Evolutionary conservation across 2,888 invertebrate species (phyloP).

Genomic region (Liposcelis brunnea): DNA sequence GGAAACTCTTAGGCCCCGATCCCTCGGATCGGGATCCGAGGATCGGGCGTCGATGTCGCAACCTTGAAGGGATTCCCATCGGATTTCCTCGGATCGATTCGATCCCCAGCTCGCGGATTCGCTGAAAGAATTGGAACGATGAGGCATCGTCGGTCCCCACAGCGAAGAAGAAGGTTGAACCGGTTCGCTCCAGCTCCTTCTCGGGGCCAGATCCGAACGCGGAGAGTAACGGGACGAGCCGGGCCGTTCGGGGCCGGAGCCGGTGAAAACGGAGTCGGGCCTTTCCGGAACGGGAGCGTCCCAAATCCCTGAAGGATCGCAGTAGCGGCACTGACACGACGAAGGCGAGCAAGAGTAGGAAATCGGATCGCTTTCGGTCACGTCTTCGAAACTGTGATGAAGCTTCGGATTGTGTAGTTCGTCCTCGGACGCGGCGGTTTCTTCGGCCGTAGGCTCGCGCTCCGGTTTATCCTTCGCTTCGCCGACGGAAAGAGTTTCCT

Average conservation of each 20-base stretch:
- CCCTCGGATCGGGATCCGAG: slow-evolving; percentile 14
- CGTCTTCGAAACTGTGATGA: slow-evolving; percentile 28
- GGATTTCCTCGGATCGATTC: slow-evolving; percentile 22
- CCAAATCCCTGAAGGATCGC: slow-evolving; percentile 60
- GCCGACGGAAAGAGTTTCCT: no score
- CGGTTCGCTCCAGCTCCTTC: slow-evolving; percentile 48
- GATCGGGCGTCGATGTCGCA: not conserved
- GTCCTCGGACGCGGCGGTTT: slow-evolving; percentile 7
- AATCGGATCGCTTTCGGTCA: slow-evolving; percentile 16
- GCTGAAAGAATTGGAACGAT: not conserved
- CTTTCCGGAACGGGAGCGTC: slow-evolving; percentile 24
- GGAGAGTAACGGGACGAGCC: slow-evolving; percentile 20
- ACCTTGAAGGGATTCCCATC: slow-evolving; percentile 1
- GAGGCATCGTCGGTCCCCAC: slow-evolving; percentile 17
- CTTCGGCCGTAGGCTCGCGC: not conserved
- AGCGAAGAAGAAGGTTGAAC: slow-evolving; percentile 24
- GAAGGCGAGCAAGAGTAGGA: slow-evolving; percentile 24
- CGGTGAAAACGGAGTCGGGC: slow-evolving; percentile 9
- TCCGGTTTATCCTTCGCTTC: no score
- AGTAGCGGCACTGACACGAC: slow-evolving; percentile 55
- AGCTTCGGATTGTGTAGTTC: slow-evolving; percentile 21
- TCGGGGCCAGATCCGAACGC: slow-evolving; percentile 25
- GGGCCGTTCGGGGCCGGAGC: slow-evolving; percentile 23
- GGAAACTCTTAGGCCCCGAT: slow-evolving; percentile 45
- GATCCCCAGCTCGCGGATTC: slow-evolving; percentile 19